A percentile compares a stretch with the other conserved stretches of the same genome.
phyloP scores from a whole-genome alignment of 2,888 invertebrate species.

The Apocheima hispidaria region DNA sequence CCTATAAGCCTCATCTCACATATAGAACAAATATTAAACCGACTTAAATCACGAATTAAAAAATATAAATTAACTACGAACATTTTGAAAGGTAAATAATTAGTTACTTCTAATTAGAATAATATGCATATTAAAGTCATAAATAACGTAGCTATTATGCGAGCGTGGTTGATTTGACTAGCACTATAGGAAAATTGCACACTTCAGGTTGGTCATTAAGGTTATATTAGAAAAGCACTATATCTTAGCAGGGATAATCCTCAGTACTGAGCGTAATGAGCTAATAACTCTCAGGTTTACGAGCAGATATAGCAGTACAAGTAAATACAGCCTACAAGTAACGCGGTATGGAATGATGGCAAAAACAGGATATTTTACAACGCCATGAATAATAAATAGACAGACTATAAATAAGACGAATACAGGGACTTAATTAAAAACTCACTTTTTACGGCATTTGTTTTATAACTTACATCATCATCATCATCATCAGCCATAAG shows the following conservation, averaged over 20 bases:
- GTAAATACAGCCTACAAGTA: slow-evolving; percentile 34
- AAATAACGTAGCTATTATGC: slow-evolving; percentile 20
- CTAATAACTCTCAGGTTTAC: slow-evolving; percentile 52
- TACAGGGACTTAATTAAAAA: slow-evolving; percentile 56
- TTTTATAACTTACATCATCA: slow-evolving; percentile 62
- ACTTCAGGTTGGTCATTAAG: slow-evolving; percentile 40
- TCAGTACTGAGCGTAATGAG: slow-evolving; percentile 48
- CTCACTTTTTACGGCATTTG: slow-evolving; percentile 59
- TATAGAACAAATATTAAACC: no score
- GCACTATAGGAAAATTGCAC: slow-evolving; percentile 27
- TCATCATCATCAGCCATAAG: no score
- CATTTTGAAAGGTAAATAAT: background rate
- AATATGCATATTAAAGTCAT: slow-evolving; percentile 11
- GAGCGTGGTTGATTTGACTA: slow-evolving; percentile 5
- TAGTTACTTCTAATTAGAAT: slow-evolving; percentile 14
- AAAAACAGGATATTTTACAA: slow-evolving; percentile 42
- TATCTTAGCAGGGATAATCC: slow-evolving; percentile 45
- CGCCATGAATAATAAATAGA: slow-evolving; percentile 43
- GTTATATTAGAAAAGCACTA: slow-evolving; percentile 44
- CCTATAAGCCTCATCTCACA: no score
- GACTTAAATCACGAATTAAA: background rate
- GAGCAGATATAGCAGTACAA: slow-evolving; percentile 46
- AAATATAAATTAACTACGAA: background rate
- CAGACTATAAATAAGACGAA: slow-evolving; percentile 11
- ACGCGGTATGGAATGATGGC: slow-evolving; percentile 27